Evolutionary conservation across 2,797 vertebrate genomes (phyloP).

Genomic region (Xenentodon cancila): DNA sequence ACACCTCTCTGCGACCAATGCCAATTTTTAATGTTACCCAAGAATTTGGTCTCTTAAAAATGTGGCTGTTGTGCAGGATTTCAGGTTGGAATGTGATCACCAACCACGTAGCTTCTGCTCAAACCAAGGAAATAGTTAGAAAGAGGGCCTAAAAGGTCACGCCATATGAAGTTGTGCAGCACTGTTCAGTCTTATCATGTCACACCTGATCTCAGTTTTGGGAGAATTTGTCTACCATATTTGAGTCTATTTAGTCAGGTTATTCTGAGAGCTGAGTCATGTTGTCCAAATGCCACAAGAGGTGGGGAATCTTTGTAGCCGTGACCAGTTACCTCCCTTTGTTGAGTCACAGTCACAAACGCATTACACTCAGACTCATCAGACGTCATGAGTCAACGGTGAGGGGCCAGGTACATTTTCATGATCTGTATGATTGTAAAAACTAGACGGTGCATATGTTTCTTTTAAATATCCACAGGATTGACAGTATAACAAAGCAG

Average conservation of each 20-base stretch:
- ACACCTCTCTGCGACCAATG: not conserved
- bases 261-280: conserved; percentile 66
- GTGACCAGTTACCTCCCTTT: conserved; percentile 30
- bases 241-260: conserved; percentile 46
- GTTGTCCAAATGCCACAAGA: conserved; percentile 44
- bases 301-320: conserved; percentile 34
- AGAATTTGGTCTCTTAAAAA: conserved; percentile 1
- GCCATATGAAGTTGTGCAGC: conserved; percentile 3
- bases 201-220: too few relatives aligned
- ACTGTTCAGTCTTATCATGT: not conserved
- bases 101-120: conserved; percentile 26
- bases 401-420: not conserved
- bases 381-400: conserved; percentile 27
- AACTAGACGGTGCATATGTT: not conserved
- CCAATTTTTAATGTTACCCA: not conserved
- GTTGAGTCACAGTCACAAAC: conserved; percentile 49
- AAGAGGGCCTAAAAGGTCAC: conserved; percentile 30
- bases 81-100: conserved; percentile 13
- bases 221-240: not conserved
- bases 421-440: too few relatives aligned
- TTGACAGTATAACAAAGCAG: not conserved
- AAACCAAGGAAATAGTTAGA: conserved; percentile 36
- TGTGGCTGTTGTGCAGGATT: not conserved
- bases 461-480: not conserved
- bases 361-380: conserved; percentile 31